A percentile compares a stretch with the other conserved stretches of the same genome.
These are phyloP conservation scores for Aurelia aurita complex sp. Pacific DNA, from an alignment of 30 jellyfish, hydroid and myxozoan genomes.

Conservation along the genomic window DNA sequence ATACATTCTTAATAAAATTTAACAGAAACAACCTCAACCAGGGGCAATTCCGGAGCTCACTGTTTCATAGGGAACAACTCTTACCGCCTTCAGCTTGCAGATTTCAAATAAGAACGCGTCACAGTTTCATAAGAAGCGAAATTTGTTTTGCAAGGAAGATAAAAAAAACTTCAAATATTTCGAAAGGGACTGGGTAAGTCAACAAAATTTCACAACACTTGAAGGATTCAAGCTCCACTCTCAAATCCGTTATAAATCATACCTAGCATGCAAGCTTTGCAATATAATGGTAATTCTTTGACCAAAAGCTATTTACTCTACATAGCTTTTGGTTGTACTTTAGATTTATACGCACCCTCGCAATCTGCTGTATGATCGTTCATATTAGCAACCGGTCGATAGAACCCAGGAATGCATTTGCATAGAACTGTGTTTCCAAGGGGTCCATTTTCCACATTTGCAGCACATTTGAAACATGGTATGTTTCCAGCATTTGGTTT, in stretches of 20 bases:
- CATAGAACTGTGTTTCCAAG: conserved; percentile 36
- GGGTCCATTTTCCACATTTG: conserved; percentile 27
- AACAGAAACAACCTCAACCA: too few relatives aligned
- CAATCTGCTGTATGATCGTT: conserved; percentile 5
- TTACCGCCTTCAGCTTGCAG: neutral
- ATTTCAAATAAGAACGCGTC: neutral
- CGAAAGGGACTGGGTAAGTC: too few relatives aligned
- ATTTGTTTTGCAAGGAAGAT: neutral
- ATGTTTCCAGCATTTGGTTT: conserved; percentile 54
- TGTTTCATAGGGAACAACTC: too few relatives aligned
- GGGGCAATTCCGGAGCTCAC: too few relatives aligned
- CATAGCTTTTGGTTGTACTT: too few relatives aligned
- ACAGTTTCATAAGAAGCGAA: too few relatives aligned
- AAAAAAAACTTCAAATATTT: too few relatives aligned
- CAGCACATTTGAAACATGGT: conserved; percentile 71
- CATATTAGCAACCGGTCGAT: conserved; percentile 1
- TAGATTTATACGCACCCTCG: conserved; percentile 4
- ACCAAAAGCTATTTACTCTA: too few relatives aligned
- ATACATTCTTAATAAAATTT: too few relatives aligned
- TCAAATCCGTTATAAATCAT: neutral
- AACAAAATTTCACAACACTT: neutral
- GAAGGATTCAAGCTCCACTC: neutral
- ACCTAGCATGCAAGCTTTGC: too few relatives aligned
- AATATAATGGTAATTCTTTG: too few relatives aligned
- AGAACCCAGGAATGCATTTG: conserved; percentile 16